Conservation (phyloP, 2,888 invertebrate species). For the Drosophila prostipennis region DNA sequence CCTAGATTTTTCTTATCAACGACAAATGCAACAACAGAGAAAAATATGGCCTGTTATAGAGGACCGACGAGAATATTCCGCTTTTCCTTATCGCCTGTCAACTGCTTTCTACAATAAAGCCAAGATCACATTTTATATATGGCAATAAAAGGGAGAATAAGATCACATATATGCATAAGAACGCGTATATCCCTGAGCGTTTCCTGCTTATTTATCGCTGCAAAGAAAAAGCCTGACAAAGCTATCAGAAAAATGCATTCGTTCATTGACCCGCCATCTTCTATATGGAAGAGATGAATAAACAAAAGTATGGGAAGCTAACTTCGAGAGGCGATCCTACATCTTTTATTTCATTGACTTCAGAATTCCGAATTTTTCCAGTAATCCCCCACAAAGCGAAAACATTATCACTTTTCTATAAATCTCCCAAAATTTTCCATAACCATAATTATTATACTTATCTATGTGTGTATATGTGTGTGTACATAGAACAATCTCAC, state of each 20-base stretch:
- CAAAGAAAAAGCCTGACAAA: slow-evolving; percentile 10
- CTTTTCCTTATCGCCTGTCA: slow-evolving; percentile 15
- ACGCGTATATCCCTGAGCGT: slow-evolving; percentile 8
- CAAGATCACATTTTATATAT: slow-evolving; percentile 21
- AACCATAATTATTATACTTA: slow-evolving; percentile 17
- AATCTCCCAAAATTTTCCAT: slow-evolving; percentile 24
- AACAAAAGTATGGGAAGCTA: no score
- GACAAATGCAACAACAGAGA: slow-evolving; percentile 16
- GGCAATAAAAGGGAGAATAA: slow-evolving; percentile 13
- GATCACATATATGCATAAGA: neutral
- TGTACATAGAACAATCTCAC: slow-evolving; percentile 57
- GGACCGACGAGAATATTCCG: slow-evolving; percentile 15
- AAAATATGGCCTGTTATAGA: slow-evolving; percentile 30
- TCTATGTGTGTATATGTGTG: slow-evolving; percentile 22
- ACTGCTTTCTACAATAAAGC: slow-evolving; percentile 18
- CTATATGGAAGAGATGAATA: neutral
- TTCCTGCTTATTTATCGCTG: slow-evolving; percentile 30
- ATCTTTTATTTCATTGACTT: no score
- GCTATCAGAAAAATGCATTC: slow-evolving; percentile 24
- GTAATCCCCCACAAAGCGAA: neutral
- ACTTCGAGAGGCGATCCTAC: neutral
- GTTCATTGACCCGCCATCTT: slow-evolving; percentile 19
- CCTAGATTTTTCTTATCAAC: slow-evolving; percentile 9
- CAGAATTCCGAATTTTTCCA: slow-evolving; percentile 6
- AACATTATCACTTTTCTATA: slow-evolving; percentile 23